These are phyloP conservation scores for Tangara arthus DNA, from an alignment of 2,797 vertebrate genomes.

Conservation along the genomic window DNA sequence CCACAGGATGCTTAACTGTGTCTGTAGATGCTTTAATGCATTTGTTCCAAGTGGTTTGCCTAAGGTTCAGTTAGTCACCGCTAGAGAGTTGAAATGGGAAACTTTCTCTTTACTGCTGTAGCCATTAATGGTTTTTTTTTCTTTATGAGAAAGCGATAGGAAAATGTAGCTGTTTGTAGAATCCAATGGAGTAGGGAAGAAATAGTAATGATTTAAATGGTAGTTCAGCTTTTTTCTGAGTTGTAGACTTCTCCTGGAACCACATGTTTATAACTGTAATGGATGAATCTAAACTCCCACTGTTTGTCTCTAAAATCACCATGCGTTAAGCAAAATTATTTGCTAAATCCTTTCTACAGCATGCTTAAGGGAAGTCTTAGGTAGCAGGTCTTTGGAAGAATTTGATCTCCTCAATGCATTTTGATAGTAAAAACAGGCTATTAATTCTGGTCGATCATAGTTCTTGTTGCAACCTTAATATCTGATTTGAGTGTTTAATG, in stretches of 20 bases:
- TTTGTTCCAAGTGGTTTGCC: not conserved
- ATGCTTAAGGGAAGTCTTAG: not conserved
- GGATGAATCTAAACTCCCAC: not conserved
- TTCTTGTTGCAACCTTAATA: not conserved
- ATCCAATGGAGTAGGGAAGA: not conserved
- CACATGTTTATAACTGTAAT: not conserved
- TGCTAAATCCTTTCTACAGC: not conserved
- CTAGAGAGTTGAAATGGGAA: not conserved
- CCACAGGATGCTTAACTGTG: not conserved
- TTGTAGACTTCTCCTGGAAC: not conserved
- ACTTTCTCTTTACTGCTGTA: not conserved
- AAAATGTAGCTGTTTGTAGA: not conserved
- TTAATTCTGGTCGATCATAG: not conserved
- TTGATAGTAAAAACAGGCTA: not conserved
- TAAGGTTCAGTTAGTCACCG: not conserved
- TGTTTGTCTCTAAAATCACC: not conserved
- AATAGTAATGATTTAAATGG: not conserved
- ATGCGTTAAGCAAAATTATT: not conserved
- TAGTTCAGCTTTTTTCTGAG: not conserved
- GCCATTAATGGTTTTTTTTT: not conserved
- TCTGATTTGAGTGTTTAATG: not conserved
- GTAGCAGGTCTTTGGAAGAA: not conserved
- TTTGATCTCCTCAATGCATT: not conserved
- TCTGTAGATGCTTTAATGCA: not conserved
- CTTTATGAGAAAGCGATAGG: not conserved